These are phyloP conservation scores for Phoebastria nigripes DNA, from an alignment of 2,797 vertebrate species.

Conservation along the genomic window DNA sequence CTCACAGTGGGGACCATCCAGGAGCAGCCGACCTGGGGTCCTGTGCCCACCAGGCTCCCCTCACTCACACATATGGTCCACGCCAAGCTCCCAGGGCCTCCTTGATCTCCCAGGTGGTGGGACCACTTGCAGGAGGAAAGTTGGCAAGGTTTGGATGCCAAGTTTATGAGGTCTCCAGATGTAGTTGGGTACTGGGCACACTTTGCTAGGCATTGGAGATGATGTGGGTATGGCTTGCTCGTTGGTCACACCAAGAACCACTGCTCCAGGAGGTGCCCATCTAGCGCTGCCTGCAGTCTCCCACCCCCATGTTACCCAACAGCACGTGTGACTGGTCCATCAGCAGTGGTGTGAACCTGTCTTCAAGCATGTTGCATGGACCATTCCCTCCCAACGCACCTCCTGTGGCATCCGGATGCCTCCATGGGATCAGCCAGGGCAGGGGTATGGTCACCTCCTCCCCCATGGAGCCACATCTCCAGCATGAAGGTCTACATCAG, in stretches of 20 bases:
- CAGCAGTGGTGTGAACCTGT: not conserved
- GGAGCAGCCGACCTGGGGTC: not conserved
- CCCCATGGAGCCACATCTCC: not conserved
- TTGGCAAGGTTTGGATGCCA: not conserved
- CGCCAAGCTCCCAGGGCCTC: rapidly evolving
- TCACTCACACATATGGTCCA: not conserved
- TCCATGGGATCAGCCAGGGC: not conserved
- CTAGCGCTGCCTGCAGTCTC: not conserved
- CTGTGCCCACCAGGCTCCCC: not conserved
- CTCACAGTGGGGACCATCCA: not conserved
- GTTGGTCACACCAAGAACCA: not conserved
- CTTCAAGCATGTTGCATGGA: rapidly evolving
- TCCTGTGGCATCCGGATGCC: not conserved
- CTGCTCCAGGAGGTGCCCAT: not conserved
- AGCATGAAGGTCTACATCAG: not conserved
- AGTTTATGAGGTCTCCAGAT: not conserved
- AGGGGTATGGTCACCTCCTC: not conserved
- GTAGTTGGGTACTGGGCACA: not conserved
- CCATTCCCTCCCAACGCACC: not conserved
- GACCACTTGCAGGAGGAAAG: not conserved
- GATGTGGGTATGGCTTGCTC: not conserved
- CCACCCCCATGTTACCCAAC: not conserved
- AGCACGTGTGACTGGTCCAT: not conserved
- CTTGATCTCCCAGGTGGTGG: not conserved
- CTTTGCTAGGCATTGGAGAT: not conserved